Base-by-base conservation (phyloP, 2,888 invertebrate species). In the Rhagonycha fulva region DNA sequence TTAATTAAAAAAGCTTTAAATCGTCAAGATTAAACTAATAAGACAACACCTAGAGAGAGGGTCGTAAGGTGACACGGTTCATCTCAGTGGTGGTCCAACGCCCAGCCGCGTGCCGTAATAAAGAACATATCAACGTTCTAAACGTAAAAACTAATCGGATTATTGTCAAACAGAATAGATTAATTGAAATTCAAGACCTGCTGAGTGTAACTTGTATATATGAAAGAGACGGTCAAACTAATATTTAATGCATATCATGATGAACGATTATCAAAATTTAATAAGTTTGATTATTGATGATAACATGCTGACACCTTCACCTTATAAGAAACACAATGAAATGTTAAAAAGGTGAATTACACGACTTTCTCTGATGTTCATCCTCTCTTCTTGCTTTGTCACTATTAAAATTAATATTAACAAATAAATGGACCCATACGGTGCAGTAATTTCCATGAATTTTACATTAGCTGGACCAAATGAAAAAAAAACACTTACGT, bases 401-500 rank as follows among this genome's bases (percentile, higher is more conserved):
- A 75, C 60, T 47, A 72, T 61, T 69, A 60, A 69, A 68, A 47
- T 76, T 61, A 78, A 80, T 82, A 81, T 77, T 81, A 83, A 80
- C 63, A 63, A 19, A 62, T 63, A 63, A 66, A 66, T 47, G 76
- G 83, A 83, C 83, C 84, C 83, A 75, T 70, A 71, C 5, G 32
- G 71, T 11, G 74, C 23, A 7, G 23, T 24, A 66, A 66, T 66
- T 66, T 66, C 12, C 23, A 66, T 66, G 47, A 47, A 47, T 47
- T 47, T 47, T 47, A 47, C n/a, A 47, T 47, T 47, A 47, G 47
- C n/a, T n/a, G 47, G n/a, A 47, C 47, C n/a, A 47, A 47, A 32
- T n/a, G 2, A 69, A 61, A 61, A 61, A 62, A 62, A 62, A 9
- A 24, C 73, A 90, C 94, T 92, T 88, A 97, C 97, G 89, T 94